Evolutionary conservation across 2,888 invertebrate genomes (phyloP), one percentile per base, ranked within the genome.

Genomic region (Mimas tiliae): DNA sequence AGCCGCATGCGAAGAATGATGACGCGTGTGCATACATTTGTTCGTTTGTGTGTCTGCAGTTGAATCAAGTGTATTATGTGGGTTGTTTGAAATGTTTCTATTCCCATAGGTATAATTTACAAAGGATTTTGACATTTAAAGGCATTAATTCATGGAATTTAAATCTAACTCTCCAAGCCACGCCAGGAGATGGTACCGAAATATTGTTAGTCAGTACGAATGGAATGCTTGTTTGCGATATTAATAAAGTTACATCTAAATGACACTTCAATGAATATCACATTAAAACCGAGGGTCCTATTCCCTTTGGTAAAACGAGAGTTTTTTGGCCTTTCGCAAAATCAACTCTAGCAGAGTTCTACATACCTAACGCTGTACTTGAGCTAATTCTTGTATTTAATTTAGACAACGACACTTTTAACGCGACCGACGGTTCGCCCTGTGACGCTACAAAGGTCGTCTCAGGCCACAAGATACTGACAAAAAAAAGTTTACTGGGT

Each of bases 401-500:
- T 42, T 42, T 58, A 19, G 58, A 42, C 11, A 38, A 42, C 19
- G 19, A 58, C 42, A 58, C 58, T 58, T 58, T 58, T 58, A 58
- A 53, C 53, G 53, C 58, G 58, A 6, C 33, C 38, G 38, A 11
- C 38, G 38, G 58, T 16, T 19, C 58, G 38, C 38, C 58, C 58
- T 42, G 58, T 58, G 42, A 42, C 58, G 58, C 38, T 58, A 19
- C 12, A 58, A 58, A 58, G 58, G 58, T 58, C 58, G 58, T 42
- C 55, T 55, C 58, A 58, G 58, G 58, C 58, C 58, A 58, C 42
- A 19, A 58, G 58, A 16, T 58, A 58, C 58, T 58, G 58, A 58
- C 58, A 42, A 58, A 58, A 58, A 55, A 58, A 58, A 42, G 58
- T 58, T 58, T 58, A 58, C 58, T 58, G 42, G 58, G 58, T 42